Percentiles rank a stretch among this genome's conserved stretches.
These are phyloP conservation scores for Andrena trimmerana DNA, from an alignment of 2,888 invertebrate genomes.

Conservation along the genomic window DNA sequence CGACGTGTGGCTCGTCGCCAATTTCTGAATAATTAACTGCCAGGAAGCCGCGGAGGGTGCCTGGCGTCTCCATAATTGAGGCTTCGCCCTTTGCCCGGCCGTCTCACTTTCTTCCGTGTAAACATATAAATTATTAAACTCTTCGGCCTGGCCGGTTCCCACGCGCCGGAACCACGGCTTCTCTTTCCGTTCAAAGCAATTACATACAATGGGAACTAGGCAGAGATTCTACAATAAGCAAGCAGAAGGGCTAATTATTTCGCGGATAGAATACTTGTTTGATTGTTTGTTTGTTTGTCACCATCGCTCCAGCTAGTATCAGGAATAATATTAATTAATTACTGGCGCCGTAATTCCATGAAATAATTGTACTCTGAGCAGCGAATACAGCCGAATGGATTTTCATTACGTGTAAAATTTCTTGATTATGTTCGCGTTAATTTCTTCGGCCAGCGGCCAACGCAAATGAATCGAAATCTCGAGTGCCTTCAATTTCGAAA, in stretches of 20 bases:
- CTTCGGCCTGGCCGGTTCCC: background rate
- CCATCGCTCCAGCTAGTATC: too few relatives aligned
- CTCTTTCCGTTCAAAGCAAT: slow-evolving; percentile 2
- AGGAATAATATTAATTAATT: too few relatives aligned
- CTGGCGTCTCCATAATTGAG: slow-evolving; percentile 49
- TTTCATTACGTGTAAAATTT: background rate
- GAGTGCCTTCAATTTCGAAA: slow-evolving; percentile 11
- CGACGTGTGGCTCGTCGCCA: slow-evolving; percentile 52
- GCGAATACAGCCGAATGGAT: background rate
- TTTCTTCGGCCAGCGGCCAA: background rate
- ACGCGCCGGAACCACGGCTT: background rate
- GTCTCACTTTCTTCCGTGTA: slow-evolving; percentile 37
- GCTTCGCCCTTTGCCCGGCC: slow-evolving; percentile 30
- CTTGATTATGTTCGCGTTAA: slow-evolving; percentile 4
- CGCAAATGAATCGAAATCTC: slow-evolving; percentile 6
- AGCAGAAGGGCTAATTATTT: background rate
- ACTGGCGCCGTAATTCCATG: too few relatives aligned
- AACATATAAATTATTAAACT: slow-evolving; percentile 46
- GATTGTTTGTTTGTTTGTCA: background rate
- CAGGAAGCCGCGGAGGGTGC: slow-evolving; percentile 30
- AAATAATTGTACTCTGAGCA: too few relatives aligned
- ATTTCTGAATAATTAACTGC: slow-evolving; percentile 66
- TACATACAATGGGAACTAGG: background rate
- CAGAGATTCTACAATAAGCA: background rate
- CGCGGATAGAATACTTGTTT: background rate